Percentiles rank a stretch among this genome's conserved stretches.
Evolutionary conservation across 2,888 invertebrate species (phyloP).

Genomic region (Tanytarsus gracilentus): DNA sequence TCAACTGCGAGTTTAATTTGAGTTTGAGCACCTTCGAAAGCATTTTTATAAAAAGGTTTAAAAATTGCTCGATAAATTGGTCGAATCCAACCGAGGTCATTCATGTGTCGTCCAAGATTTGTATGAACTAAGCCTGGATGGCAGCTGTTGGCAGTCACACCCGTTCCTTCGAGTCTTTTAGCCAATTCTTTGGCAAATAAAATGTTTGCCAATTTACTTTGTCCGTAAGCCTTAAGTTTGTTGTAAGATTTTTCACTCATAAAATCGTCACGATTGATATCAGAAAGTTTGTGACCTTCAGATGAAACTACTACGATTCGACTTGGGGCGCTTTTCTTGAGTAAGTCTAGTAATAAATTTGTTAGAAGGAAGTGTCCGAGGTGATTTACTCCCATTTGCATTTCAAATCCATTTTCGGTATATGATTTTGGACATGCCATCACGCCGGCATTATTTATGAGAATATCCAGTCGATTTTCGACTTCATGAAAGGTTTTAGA

Average conservation of each 20-base stretch:
- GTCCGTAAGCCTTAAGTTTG: conserved; percentile 58
- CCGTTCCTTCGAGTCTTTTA: conserved; percentile 54
- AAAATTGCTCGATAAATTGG: conserved; percentile 5
- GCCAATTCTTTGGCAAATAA: conserved; percentile 64
- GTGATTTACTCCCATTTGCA: conserved; percentile 73
- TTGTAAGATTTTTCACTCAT: conserved; percentile 57
- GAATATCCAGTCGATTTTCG: conserved; percentile 54
- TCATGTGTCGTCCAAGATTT: conserved; percentile 55
- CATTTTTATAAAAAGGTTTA: conserved; percentile 30
- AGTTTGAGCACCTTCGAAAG: conserved; percentile 32
- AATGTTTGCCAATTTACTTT: conserved; percentile 73
- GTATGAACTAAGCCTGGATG: conserved; percentile 63
- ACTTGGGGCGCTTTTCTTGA: conserved; percentile 61
- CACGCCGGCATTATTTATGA: conserved; percentile 76
- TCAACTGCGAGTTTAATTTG: conserved; percentile 31
- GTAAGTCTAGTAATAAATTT: conserved; percentile 56
- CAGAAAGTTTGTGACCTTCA: conserved; percentile 54
- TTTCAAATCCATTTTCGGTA: conserved; percentile 71
- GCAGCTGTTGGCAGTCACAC: conserved; percentile 63
- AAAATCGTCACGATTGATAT: conserved; percentile 59
- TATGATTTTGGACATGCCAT: conserved; percentile 59
- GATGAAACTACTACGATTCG: conserved; percentile 65
- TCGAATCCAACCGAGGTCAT: neutral
- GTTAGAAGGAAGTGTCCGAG: conserved; percentile 75
- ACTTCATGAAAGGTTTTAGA: conserved; percentile 51